These are phyloP conservation scores for Invenusta paracnida DNA, from an alignment of 2,888 invertebrate species.

Conservation along the genomic window DNA sequence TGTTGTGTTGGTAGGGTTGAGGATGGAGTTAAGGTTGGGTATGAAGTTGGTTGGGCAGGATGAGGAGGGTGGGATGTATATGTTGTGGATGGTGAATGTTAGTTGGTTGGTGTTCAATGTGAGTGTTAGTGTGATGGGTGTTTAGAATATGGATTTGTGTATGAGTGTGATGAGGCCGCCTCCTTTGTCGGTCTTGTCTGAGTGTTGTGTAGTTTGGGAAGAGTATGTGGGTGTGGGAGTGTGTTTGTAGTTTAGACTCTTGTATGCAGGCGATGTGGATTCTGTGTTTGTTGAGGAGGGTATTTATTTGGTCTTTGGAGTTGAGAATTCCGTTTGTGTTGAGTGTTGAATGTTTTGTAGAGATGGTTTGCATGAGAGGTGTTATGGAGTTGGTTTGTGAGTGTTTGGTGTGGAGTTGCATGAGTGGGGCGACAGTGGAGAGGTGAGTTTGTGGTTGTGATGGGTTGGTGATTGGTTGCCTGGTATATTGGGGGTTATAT, in stretches of 20 bases:
- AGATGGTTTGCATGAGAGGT: not conserved
- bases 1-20: not conserved
- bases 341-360: not conserved
- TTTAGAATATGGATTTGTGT: not conserved
- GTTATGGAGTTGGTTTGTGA: not conserved
- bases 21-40: not conserved
- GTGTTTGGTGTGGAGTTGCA: not conserved
- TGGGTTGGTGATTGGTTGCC: not conserved
- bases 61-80: conserved; percentile 21
- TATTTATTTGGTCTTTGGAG: not conserved
- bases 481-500: not conserved
- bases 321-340: not conserved
- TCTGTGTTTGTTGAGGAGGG: conserved; percentile 12
- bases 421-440: not conserved
- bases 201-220: not conserved
- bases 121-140: not conserved
- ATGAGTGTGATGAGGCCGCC: conserved; percentile 7
- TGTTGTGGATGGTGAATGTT: conserved; percentile 11
- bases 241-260: not conserved
- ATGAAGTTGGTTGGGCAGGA: not conserved
- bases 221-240: not conserved
- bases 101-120: not conserved
- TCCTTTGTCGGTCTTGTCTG: not conserved
- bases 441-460: not conserved
- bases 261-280: not conserved